Base-by-base conservation (phyloP, 2,797 vertebrate species). In the Sebastes variabilis region DNA sequence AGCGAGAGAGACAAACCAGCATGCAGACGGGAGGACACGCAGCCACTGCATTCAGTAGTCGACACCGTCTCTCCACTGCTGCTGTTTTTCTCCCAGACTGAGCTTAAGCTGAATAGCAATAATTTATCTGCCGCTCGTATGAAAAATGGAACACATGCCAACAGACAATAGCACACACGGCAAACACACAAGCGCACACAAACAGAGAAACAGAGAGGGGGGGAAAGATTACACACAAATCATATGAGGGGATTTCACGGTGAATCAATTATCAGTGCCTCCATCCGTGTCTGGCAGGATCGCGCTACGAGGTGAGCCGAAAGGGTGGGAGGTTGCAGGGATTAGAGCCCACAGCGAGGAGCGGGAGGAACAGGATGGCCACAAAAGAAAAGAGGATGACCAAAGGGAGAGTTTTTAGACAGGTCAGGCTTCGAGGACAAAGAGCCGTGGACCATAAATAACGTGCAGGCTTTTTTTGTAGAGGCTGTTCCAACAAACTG, bases 191-290 rank as follows among this genome's bases (percentile, higher is more conserved):
- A 54, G 13, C 18, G 12, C 29, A 70, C 68, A 80, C 58, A 83
- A 65, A 61, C 52, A 65, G 34, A 58, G 52, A 58, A 68, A 69
- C 81, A 67, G 18, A 30, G 36, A 67, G 49, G 80, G 56, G 8
- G 54, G 61, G 32, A 7, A 66, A 75, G 82, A 80, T 81, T 87
- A 86, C 77, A 84, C 58, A 74, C 18, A 59, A 82, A 82, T 79
- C 59, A 80, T 60, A 81, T 71, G 56, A 60, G 72, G 75, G 79
- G 88, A 89, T 91, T 92, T 88, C 67, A 55, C 80, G 56, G 80
- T n/a, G 73, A 93, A 90, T 93, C 89, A 90, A 82, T 92, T 88
- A 89, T 88, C 78, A 60, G 82, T 6, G 81, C 83, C 62, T 72
- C 72, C 70, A 81, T 80, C 83, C 38, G 9, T 79, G 82, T 88